Conservation (phyloP, 2,113 vertebrate species). For the Vombatus ursinus region DNA sequence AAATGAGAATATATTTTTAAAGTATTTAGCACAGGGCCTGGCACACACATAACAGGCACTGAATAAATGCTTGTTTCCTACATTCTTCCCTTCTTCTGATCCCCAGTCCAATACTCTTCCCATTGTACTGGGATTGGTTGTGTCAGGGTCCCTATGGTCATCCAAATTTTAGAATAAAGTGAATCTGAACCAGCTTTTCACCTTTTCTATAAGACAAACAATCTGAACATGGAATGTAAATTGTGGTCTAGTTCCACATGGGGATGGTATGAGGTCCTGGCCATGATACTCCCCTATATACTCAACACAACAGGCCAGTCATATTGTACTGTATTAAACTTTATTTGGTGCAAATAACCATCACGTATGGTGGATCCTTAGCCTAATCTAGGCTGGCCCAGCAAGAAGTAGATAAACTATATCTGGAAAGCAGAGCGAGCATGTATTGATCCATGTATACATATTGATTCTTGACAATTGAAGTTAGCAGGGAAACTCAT, state of each 20-base stretch:
- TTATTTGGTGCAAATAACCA: slow-evolving; percentile 23
- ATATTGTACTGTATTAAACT: not conserved
- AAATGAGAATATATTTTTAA: not conserved
- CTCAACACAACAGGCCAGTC: not conserved
- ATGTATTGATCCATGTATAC: not conserved
- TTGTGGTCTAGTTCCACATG: not conserved
- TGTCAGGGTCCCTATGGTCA: slow-evolving; percentile 17
- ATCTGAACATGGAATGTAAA: slow-evolving; percentile 46
- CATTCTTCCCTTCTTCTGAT: not conserved
- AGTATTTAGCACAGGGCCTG: not conserved
- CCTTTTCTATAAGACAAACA: slow-evolving; percentile 29
- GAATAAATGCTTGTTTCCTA: not conserved
- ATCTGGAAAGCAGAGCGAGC: not conserved
- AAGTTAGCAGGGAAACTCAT: not conserved
- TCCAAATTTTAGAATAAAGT: slow-evolving; percentile 52
- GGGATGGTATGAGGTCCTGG: not conserved
- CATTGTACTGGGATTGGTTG: not conserved
- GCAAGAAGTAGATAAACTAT: not conserved
- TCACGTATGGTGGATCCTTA: not conserved
- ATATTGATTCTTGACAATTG: not conserved
- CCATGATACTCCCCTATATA: not conserved
- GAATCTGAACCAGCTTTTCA: slow-evolving; percentile 32
- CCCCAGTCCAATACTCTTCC: not conserved
- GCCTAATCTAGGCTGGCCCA: not conserved
- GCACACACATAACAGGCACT: not conserved